phyloP scores from a whole-genome alignment of 2,797 vertebrate species.

The Labeo calbasu region DNA sequence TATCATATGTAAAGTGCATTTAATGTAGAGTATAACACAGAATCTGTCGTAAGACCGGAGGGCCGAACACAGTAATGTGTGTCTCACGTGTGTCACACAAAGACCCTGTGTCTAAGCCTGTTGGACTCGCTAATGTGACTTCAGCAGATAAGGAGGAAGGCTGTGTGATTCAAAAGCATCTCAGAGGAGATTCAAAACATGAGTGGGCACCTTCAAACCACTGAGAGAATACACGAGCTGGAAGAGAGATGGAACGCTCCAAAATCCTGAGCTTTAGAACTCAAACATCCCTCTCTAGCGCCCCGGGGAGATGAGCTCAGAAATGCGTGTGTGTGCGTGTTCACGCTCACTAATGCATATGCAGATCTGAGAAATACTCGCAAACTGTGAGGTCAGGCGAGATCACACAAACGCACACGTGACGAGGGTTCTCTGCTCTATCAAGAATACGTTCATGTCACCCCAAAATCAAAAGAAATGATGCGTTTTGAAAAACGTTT shows the following conservation, averaged over 20 bases:
- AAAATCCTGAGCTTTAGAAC: slow-evolving; percentile 13
- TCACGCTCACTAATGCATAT: background rate
- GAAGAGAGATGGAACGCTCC: slow-evolving; percentile 17
- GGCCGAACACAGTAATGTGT: background rate
- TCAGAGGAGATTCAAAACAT: slow-evolving; percentile 12
- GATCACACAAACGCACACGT: background rate
- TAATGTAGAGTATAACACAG: background rate
- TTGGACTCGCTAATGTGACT: slow-evolving; percentile 56
- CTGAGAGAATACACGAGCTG: background rate
- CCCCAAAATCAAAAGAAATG: background rate
- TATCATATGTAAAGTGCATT: background rate
- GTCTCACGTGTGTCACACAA: slow-evolving; percentile 15
- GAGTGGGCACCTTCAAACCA: slow-evolving; percentile 52
- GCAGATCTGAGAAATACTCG: slow-evolving; percentile 12
- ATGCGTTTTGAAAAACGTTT: background rate
- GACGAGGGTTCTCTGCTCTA: background rate
- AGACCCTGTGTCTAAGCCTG: slow-evolving; percentile 41
- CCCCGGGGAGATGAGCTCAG: slow-evolving; percentile 19
- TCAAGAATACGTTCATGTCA: background rate
- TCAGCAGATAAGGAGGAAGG: slow-evolving; percentile 40
- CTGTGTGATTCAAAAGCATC: slow-evolving; percentile 9
- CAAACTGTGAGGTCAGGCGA: slow-evolving; percentile 15
- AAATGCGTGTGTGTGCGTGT: background rate
- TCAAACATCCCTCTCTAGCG: slow-evolving; percentile 10
- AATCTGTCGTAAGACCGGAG: background rate